Evolutionary conservation across 2,888 invertebrate genomes (phyloP), one percentile per base, ranked within the genome.

Genomic region (Chymomyza procnemis): DNA sequence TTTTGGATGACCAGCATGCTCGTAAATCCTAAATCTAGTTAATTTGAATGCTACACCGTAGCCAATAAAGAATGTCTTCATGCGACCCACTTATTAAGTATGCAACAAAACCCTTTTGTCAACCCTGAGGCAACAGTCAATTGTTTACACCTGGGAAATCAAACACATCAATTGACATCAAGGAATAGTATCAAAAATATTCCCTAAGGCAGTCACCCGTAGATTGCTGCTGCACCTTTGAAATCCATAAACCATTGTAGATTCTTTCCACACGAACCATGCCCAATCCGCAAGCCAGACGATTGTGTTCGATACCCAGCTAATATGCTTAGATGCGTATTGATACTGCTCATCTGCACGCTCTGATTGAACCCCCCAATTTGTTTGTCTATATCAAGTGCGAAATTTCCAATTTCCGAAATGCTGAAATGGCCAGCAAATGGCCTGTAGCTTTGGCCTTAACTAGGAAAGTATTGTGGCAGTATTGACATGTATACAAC

Each of bases 371-470:
- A 58, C 21, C 22, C 21, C 22, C 56, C 61, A 71, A 75, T 63
- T 60, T 62, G 56, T 50, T n/a, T 14, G n/a, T 46, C 60, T 62
- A 62, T 66, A 63, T 67, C 67, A 80, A 90, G 69, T 54, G 80
- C 87, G 91, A 92, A 93, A 75, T 78, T 82, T 4, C 93, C 93
- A 26, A 92, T 78, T 66, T 90, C 64, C 16, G 78, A 88, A 3
- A 92, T 78, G 67, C 90, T 88, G 54, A 92, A 87, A 64, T 80
- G 83, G 2, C 93, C 93, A 46, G 92, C 90, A 58, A 90, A 91
- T 61, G 1, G 16, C 56, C 56, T 34, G 56, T 34, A 56, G 54
- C 22, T 4, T 19, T 54, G 19, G 21, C 14, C 54, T 21, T 9
- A 19, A 54, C 54, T 21, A 18, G 21, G 19, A 14, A n/a, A 18